Base-by-base conservation (phyloP, 2,113 vertebrate species). In the Phrynocephalus versicolor region DNA sequence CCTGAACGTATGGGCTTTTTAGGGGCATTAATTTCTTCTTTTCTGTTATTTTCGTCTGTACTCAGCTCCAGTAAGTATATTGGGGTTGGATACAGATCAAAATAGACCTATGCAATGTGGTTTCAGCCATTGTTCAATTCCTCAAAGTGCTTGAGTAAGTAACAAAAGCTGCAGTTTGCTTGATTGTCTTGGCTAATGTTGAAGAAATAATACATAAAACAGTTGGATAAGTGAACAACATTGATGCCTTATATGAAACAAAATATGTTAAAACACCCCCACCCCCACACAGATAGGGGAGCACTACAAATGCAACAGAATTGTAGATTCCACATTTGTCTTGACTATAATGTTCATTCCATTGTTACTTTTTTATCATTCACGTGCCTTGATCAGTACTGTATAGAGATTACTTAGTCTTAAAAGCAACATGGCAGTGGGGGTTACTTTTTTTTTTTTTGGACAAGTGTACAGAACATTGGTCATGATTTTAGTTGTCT, bases 121-220 rank as follows among this genome's bases (percentile, higher is more conserved):
- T 51, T 51, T 51, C 45, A 51, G 45, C 45, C n/a, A 51, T 51
- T 51, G 45, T 51, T 10, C 45, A 51, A 51, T 51, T 51, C 10
- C 45, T n/a, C n/a, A n/a, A n/a, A n/a, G n/a, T n/a, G n/a, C n/a
- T n/a, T n/a, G n/a, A n/a, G n/a, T n/a, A n/a, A n/a, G 62, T 65
- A 27, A 65, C 19, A 37, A 45, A 75, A 78, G 27, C 14, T 2
- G 6, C 58, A 55, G 0, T 0, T 39, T 35, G n/a, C 18, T 41
- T 62, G 41, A 5, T 45, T 57, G 57, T 27, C 30, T 69, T 27
- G 70, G n/a, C 25, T 23, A 21, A 62, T 3, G 27, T 64, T 83
- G 39, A 13, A 41, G 41, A 15, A 64, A 64, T 62, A 30, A 45
- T 14, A 79, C 37, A 23, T 58, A 58, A 82, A 67, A 80, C 21